Evolutionary conservation across 1,140 invertebrate genomes (phyloP), one percentile per base, ranked within the genome.

Genomic region (Achatina immaculata): DNA sequence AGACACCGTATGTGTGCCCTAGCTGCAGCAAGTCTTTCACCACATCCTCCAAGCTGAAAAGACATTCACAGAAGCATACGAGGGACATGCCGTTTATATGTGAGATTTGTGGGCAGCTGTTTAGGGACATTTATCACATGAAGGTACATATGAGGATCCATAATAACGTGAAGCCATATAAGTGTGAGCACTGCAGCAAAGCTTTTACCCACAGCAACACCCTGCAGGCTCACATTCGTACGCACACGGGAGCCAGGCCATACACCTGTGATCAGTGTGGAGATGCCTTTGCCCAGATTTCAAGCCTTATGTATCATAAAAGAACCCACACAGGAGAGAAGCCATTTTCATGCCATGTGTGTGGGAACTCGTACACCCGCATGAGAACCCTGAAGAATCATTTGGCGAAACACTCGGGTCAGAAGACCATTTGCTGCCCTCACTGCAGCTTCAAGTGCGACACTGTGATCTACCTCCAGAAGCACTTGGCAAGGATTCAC

Each of bases 181-280:
- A 79, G 19, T 86, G 85, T 48, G 79, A 81, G 34, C 66, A 83
- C 58, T 88, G 87, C 76, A 80, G 78, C 19, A 85, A 86, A 55
- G 73, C 72, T 7, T 86, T 86, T 48, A 82, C 75, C 3, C 81
- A 85, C 38, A 84, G 82, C 42, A 84, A 83, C 58, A 85, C 82
- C 40, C 82, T 90, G n/a, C 80, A 85, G 21, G 84, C 81, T 19
- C 92, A 93, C 77, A 84, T 84, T 71, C 78, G 89, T 19, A 34
- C 31, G 9, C 77, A 78, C 68, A 62, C 78, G 34, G 80, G 80
- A 24, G 51, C 55, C 2, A 80, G 72, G n/a, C 82, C 82, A 0
- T 83, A 83, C 73, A 77, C 77, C 24, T 83, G 82, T 58, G n/a
- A 79, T 6, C 36, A 74, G 0, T 83, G 82, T 40, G 78, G 66